Evolutionary conservation across 2,888 invertebrate species (phyloP), one percentile per base, ranked within the genome.

Genomic region (Sthenelais limicola): DNA sequence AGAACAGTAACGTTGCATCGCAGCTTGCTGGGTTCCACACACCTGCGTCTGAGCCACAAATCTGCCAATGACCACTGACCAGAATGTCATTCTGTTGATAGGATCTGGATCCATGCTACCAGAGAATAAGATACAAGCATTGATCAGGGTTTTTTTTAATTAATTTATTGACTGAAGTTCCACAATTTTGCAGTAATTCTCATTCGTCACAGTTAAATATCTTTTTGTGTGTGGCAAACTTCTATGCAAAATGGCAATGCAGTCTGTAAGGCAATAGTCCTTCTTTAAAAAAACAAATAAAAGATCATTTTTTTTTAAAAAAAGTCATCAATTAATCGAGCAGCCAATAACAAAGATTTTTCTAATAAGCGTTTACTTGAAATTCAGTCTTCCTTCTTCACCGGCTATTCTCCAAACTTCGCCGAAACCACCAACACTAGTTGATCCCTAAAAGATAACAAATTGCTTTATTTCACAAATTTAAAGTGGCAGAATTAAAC

Each of bases 1-100:
- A n/a, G 74, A 35, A 28, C 72, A 74, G 68, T 72, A 74, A 35
- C 74, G 38, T 66, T 74, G 74, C 21, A 74, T 69, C n/a, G 58
- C 47, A 9, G 74, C 58, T 28, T 74, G 74, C 7, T 62, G 58
- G 4, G 72, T 73, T 15, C 74, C 74, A 5, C 48, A 28, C 7
- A 72, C 73, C 43, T 73, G 72, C 15, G 67, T n/a, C n/a, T 68
- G 68, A 9, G 67, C 43, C 24, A 74, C 43, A 30, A 66, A 33
- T 1, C 74, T 26, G 15, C 74, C 74, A 2, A 74, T 32, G 15
- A 74, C 18, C 30, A 74, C 72, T 9, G 74, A 74, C 74, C 74
- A 74, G 62, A 74, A 72, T 18, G 54, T 69, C 68, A 74, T 54
- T 3, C 74, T 48, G 1, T 72, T 47, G 1, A 67, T 26, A 3